These are phyloP conservation scores for Sebastes miniatus DNA, from an alignment of 2,797 vertebrate genomes.

Conservation along the genomic window DNA sequence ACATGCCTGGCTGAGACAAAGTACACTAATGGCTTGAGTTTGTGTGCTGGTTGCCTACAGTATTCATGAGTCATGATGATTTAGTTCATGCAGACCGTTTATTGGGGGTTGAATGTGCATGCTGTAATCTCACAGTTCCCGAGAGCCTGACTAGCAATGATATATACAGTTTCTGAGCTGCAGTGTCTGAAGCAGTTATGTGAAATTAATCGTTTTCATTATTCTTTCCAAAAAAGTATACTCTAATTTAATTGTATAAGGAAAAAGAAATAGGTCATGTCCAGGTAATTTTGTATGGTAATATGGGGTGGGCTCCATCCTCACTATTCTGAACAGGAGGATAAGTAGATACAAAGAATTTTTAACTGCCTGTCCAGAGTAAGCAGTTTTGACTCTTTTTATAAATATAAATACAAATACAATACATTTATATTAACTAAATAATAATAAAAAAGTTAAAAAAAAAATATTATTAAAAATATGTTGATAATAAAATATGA, in stretches of 20 bases:
- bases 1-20: conserved; percentile 29
- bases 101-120: conserved; percentile 26
- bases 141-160: background rate
- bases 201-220: background rate
- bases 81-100: conserved; percentile 24
- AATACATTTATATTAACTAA: no score
- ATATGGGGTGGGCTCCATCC: background rate
- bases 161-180: background rate
- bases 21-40: conserved; percentile 33
- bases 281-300: background rate
- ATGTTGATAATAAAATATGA: background rate
- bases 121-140: conserved; percentile 8
- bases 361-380: background rate
- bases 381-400: background rate
- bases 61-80: conserved; percentile 53
- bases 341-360: background rate
- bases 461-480: no score
- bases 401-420: no score
- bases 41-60: conserved; percentile 45
- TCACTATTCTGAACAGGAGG: background rate
- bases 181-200: background rate
- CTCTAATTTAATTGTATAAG: background rate
- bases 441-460: no score
- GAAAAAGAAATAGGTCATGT: background rate
- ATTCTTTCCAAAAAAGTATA: background rate